Base-by-base conservation (phyloP, 2,113 vertebrate species). In the Bos indicus region DNA sequence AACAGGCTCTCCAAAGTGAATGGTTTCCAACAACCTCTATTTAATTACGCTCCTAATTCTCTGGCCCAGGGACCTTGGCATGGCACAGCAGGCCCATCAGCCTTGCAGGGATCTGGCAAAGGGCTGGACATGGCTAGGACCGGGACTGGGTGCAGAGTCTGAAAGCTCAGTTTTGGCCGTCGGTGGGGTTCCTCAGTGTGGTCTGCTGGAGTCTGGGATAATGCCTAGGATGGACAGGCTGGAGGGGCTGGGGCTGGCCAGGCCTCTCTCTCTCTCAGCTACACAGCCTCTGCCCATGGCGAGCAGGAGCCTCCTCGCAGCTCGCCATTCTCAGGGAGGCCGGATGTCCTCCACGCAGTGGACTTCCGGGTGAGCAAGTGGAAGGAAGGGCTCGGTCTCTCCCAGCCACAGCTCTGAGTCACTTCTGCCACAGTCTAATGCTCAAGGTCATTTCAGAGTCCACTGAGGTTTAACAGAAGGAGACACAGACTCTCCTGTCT, bases 201-300 rank as follows among this genome's bases (percentile, higher is more conserved):
- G 67, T 51, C 81, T 54, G 52, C 43, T 46, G 67, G 52, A 9
- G 14, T 28, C 36, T 90, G 81, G 26, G 13, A 86, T 43, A 56
- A 84, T 3, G 9, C 21, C 46, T 19, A 51, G 90, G 23, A 85
- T 36, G 40, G 43, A n/a, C 57, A 78, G 71, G 51, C n/a, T 19
- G 30, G 11, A 77, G n/a, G 2, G 25, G 40, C 21, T 17, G 21
- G 16, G 19, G n/a, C 12, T 10, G 30, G 54, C 43, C 6, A 1
- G 10, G 43, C 7, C 1, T 52, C 74, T 52, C 43, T 14, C 62
- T 30, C 17, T 74, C 6, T 36, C 36, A 13, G 67, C 6, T 30
- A 21, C 3, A 11, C 54, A 48, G 21, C 74, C n/a, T 25, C 85
- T 19, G 43, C n/a, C 3, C 28, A 3, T 0, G 6, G 54, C 0